Base-by-base conservation (phyloP, 2,888 invertebrate species). In the Pelosia muscerda region DNA sequence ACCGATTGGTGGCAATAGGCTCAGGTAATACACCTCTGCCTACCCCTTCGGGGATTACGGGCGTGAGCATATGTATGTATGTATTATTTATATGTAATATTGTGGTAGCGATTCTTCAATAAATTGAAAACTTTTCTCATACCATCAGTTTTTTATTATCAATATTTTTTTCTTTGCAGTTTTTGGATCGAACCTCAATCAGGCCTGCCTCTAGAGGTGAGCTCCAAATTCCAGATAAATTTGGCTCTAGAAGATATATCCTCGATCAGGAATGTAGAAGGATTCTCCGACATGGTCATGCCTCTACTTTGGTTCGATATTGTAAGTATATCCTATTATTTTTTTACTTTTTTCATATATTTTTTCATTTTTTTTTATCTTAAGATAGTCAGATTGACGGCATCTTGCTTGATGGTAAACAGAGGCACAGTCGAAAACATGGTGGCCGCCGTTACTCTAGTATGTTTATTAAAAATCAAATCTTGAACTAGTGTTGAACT, bases 261-360 rank as follows among this genome's bases (percentile, higher is more conserved):
- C 2, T 87, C 90, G 8, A 97, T 98, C 81, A 95, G 96, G 1
- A 96, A 97, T 80, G 96, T 96, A 0, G 96, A 95, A 2, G 95
- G 92, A 66, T 98, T 98, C 85, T 95, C 96, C 64, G 94, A 97
- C 78, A 93, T 97, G 87, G 96, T 97, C 15, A 91, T 98, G 5
- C 98, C 98, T 0, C 93, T 98, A 85, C 92, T 98, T 5, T 98
- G 98, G 98, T 98, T 98, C 77, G 98, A 98, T 95, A 97, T 98
- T 86, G 98, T 98, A 96, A 97, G 97, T 96, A 84, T 65, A 26
- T 26, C n/a, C n/a, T n/a, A n/a, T n/a, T n/a, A n/a, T n/a, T n/a
- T n/a, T n/a, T n/a, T n/a, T n/a, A n/a, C n/a, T n/a, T n/a, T n/a
- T n/a, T n/a, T n/a, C n/a, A 28, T 57, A 19, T 31, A 0, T 22